Evolutionary conservation across 2,888 invertebrate genomes (phyloP), one percentile per base, ranked within the genome.

Genomic region (Drosophila tanythrix): DNA sequence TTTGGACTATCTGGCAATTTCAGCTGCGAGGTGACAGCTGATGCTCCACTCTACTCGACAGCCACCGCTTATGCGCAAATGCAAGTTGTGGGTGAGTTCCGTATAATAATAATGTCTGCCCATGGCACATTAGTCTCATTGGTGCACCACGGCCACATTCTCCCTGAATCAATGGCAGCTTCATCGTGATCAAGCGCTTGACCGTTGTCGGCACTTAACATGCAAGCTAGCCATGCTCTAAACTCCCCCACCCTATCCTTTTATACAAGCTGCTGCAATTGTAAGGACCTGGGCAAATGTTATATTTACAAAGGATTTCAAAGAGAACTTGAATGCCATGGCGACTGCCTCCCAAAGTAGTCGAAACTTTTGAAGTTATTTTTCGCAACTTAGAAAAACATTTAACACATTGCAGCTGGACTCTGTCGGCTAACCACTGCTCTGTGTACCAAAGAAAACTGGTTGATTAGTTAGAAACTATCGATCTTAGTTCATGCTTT

Each of bases 11-110:
- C 95, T 4, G 96, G 96, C 25, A 96, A 95, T 93, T 96, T 96
- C 93, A 95, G 95, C 92, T 96, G 96, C 86, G 96, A 96, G 92
- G 95, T 96, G 70, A 95, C 95, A 7, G 95, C 95, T 48, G 96
- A 96, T 87, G 95, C 95, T 3, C 96, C 96, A 10, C 94, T 95
- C 31, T 96, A 95, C 89, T 95, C 95, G 70, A 96, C 96, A 0
- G 94, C 95, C 62, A 94, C 94, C 69, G 95, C 94, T 55, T 94
- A 94, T 76, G 95, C 95, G 79, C 95, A 94, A 74, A 95, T 96
- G 94, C 95, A 95, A 86, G 96, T 96, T 90, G 95, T 96, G 68
- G 95, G 96, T 96, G 93, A 95, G 96, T 93, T 81, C 36, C 27
- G 18, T 52, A 67, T 68, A 27, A 18, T 38, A 46, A 13, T 36